Base-by-base conservation (phyloP, 2,888 invertebrate species). In the Synergus laeviventris region DNA sequence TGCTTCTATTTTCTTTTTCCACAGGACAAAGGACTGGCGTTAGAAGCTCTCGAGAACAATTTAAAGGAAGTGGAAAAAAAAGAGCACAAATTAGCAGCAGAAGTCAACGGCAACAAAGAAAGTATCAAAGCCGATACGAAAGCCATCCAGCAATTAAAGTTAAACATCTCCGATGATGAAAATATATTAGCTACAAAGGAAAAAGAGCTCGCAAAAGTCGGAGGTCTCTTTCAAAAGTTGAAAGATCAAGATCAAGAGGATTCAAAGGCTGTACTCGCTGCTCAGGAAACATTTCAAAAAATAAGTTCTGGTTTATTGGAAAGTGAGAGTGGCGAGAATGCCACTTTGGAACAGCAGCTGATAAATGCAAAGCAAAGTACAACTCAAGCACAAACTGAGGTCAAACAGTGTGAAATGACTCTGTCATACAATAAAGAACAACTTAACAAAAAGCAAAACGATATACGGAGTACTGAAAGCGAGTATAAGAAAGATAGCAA, bases 281-380 rank as follows among this genome's bases (percentile, higher is more conserved):
- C 98, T 0, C 96, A 97, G 91, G 94, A 94, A 81, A 94, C 94
- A 82, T 96, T 95, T 86, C 95, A 98, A 87, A 97, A 97, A 24
- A 94, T 98, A 59, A 96, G 95, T 86, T 93, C 96, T 45, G 99
- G 99, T 12, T 92, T 96, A 84, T 93, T 95, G 59, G 94, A 96
- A 74, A 95, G 95, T 82, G 96, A 95, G 21, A 94, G 94, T 79
- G 97, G 97, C 0, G 93, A 94, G 86, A 94, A 96, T 8, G 95
- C 96, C 49, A 96, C 98, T 0, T 92, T 99, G 75, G 96, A 97
- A 88, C 97, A 97, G 83, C 98, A 98, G 89, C 93, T 98, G 24
- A 97, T 97, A 90, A 94, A 95, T 87, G 96, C 96, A 0, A 95
- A 96, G 88, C 94, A 95, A 84, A 94, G 93, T 74, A 93, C 95